Percentiles rank a stretch among this genome's conserved stretches.
phyloP scores from a whole-genome alignment of 2,113 vertebrate species.

The Donacobius atricapilla region DNA sequence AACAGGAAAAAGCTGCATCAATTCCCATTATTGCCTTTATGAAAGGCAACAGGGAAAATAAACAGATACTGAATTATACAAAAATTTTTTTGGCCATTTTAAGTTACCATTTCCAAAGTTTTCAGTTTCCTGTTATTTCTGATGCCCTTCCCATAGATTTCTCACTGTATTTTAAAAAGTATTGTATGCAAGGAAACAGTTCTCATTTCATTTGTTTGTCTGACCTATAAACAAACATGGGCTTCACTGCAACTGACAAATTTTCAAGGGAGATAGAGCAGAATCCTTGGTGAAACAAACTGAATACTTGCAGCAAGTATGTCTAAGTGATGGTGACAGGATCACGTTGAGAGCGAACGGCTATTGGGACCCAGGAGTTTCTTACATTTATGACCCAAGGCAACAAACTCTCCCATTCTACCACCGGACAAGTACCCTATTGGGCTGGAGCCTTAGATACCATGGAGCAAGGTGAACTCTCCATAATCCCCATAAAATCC shows the following conservation, averaged over 20 bases:
- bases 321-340: background rate
- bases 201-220: background rate
- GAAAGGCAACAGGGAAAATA: background rate
- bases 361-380: background rate
- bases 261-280: background rate
- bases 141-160: background rate
- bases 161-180: background rate
- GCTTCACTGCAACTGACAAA: accelerated
- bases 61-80: background rate
- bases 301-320: background rate
- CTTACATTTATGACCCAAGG: background rate
- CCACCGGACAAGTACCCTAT: background rate
- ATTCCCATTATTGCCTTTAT: background rate
- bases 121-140: background rate
- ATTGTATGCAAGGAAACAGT: background rate
- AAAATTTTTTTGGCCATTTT: background rate
- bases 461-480: background rate
- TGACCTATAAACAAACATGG: background rate
- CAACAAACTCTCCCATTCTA: background rate
- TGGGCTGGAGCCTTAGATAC: background rate
- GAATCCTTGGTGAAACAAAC: background rate
- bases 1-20: background rate
- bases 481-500: background rate
- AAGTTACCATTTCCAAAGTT: background rate
- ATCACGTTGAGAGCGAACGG: background rate